Evolutionary conservation across 1,140 invertebrate genomes (phyloP).

Genomic region (Conopomorpha cramerella): DNA sequence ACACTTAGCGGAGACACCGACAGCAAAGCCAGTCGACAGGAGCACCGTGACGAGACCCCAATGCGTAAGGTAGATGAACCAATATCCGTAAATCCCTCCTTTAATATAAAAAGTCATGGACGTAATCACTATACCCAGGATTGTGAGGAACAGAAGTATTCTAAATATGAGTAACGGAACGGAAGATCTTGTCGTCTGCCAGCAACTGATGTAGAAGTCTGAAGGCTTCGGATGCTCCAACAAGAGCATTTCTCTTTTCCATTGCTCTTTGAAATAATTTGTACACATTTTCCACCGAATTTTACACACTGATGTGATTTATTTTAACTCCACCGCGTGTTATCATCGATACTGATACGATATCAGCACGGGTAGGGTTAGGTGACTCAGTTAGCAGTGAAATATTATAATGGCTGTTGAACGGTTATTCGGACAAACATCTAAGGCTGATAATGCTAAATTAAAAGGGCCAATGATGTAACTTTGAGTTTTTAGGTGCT

Average conservation of each 20-base stretch:
- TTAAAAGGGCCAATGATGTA: too few relatives aligned
- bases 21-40: conserved; percentile 19
- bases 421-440: too few relatives aligned
- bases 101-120: conserved; percentile 14
- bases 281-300: too few relatives aligned
- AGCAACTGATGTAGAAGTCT: conserved; percentile 33
- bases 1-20: conserved; percentile 17
- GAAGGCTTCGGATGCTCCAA: conserved; percentile 21
- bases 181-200: conserved; percentile 20
- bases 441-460: too few relatives aligned
- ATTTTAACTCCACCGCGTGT: too few relatives aligned
- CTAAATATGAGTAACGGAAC: conserved; percentile 24
- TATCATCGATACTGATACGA: too few relatives aligned
- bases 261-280: conserved; percentile 29
- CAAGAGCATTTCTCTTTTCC: conserved; percentile 15
- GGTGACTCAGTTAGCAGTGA: too few relatives aligned
- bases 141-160: conserved; percentile 20
- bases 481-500: too few relatives aligned
- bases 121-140: conserved; percentile 18
- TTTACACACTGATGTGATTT: too few relatives aligned
- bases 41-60: conserved; percentile 34
- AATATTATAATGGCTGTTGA: too few relatives aligned
- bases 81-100: conserved; percentile 6
- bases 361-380: too few relatives aligned
- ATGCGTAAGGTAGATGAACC: conserved; percentile 36